Evolutionary conservation across 2,888 invertebrate genomes (phyloP).

Genomic region (Cremastobaeus sp.): DNA sequence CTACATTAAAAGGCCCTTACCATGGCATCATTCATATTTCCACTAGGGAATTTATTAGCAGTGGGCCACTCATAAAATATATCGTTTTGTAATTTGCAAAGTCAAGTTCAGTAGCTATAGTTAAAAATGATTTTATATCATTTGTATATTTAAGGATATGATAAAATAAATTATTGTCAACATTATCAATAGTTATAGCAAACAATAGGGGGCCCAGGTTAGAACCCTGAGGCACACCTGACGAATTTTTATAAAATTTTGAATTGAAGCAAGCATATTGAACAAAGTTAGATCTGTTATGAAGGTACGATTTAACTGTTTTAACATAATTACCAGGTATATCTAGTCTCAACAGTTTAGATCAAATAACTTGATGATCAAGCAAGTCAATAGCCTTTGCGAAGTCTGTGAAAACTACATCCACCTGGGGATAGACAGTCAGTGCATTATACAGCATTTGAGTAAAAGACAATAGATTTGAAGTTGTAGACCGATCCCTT

Average conservation of each 20-base stretch:
- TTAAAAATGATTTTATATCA: background rate
- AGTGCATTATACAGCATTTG: background rate
- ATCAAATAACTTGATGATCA: background rate
- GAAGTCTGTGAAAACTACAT: background rate
- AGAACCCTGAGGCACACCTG: constrained; percentile 2
- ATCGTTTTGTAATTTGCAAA: no score
- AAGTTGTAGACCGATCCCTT: background rate
- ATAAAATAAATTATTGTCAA: background rate
- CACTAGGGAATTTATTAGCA: no score
- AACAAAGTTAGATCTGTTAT: background rate
- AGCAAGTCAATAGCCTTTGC: background rate
- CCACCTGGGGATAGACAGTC: background rate
- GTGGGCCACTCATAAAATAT: no score
- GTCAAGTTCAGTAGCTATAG: no score
- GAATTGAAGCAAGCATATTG: background rate
- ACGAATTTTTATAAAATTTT: background rate
- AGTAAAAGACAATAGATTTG: background rate
- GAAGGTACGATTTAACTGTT: background rate
- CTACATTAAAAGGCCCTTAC: no score
- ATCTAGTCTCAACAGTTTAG: background rate
- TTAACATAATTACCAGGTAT: background rate
- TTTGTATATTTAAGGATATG: background rate
- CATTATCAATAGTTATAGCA: background rate
- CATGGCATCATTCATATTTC: no score
- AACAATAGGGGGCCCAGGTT: background rate